Base-by-base conservation (phyloP, 2,888 invertebrate genomes). In the Anorthoa munda region DNA sequence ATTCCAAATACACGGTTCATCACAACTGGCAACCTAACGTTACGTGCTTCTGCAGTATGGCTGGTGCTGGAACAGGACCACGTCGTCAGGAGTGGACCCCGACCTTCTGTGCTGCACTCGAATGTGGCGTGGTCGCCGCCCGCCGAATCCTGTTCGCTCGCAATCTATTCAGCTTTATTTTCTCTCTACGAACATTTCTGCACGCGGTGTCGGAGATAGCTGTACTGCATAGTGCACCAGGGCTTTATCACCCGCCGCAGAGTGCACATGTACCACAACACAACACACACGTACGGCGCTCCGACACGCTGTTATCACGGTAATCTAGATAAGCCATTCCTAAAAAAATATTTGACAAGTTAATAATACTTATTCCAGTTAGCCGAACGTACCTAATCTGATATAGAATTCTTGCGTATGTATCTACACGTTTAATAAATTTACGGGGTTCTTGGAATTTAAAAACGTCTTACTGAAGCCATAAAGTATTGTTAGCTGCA, bases 111-210 rank as follows among this genome's bases (percentile, higher is more conserved):
- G 4, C 45, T 1, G n/a, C 4, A 5, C n/a, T 12, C 17, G n/a
- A 9, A 13, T 2, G n/a, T 11, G 39, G 39, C 23, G 59, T 64
- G 66, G 66, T 60, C 59, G 66, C 50, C 76, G 66, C 66, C 23
- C 58, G 53, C 26, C 56, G 39, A 59, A 60, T 81, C 81, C 67
- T 65, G 65, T 71, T 58, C 64, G 71, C 77, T 65, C 50, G 48
- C 60, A 58, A 77, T 77, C 48, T 64, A 51, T 65, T 45, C 66
- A 68, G 46, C 39, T 78, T 66, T 73, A 78, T 72, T 66, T 63
- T 69, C 55, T 69, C 55, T 66, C 55, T 46, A 21, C n/a, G 50
- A 55, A 56, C 55, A 50, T 66, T 48, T 21, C 23, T 61, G 15
- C 50, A 48, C 17, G 46, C 5, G 4, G 23, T 31, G 48, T 31